Conservation (phyloP, 2,888 invertebrate species). For the Rhorus exstirpatorius region DNA sequence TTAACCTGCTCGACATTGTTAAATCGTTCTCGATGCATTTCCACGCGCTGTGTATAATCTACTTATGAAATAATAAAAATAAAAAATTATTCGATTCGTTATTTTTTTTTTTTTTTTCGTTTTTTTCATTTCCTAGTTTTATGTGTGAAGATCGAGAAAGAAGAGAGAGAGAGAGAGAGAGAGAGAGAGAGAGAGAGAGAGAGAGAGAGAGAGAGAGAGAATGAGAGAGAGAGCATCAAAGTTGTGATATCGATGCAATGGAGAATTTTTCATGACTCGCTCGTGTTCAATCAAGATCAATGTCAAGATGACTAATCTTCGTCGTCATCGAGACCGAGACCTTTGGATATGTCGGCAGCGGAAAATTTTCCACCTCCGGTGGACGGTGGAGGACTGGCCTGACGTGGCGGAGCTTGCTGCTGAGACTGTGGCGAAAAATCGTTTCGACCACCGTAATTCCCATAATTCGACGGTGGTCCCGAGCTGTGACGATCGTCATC, state of each 20-base stretch:
- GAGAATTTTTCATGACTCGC: constrained; percentile 7
- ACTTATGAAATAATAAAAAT: background rate
- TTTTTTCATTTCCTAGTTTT: background rate
- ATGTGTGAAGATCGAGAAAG: too few relatives aligned
- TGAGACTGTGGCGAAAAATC: constrained; percentile 66
- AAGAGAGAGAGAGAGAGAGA: too few relatives aligned
- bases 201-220: too few relatives aligned
- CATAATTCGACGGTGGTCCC: constrained; percentile 71
- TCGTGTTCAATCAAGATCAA: background rate
- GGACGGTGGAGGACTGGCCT: constrained; percentile 74
- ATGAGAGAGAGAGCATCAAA: background rate
- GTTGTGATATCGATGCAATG: background rate
- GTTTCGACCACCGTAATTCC: constrained; percentile 61
- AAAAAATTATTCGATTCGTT: background rate
- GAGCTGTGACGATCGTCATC: constrained; percentile 70
- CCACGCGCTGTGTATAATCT: background rate
- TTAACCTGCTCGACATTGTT: background rate
- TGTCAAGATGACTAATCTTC: constrained; percentile 58
- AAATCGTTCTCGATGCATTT: background rate
- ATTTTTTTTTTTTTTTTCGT: background rate
- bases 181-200: too few relatives aligned
- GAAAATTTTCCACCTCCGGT: constrained; percentile 78
- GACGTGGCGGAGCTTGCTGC: constrained; percentile 70
- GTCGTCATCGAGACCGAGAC: constrained; percentile 82
- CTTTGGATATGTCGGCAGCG: constrained; percentile 84